phyloP scores from a whole-genome alignment of 1,140 invertebrate genomes.

The Agraylea sexmaculata region DNA sequence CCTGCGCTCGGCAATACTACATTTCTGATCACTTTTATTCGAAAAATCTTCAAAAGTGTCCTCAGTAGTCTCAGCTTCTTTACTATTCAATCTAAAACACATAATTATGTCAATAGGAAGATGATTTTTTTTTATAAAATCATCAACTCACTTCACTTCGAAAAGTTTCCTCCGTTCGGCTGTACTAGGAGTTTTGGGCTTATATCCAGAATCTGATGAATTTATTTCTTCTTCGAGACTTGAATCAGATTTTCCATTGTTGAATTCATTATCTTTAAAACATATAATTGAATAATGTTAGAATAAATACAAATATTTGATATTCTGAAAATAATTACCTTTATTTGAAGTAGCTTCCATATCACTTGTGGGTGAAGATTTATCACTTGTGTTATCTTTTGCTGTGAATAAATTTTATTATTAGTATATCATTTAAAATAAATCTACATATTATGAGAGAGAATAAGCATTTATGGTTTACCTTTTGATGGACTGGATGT shows the following conservation, averaged over 20 bases:
- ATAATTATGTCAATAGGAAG: constrained; percentile 5
- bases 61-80: constrained; percentile 29
- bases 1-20: constrained; percentile 65
- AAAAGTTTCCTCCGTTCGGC: constrained; percentile 60
- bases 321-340: constrained; percentile 20
- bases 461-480: no score
- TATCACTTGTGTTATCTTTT: constrained; percentile 16
- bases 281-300: constrained; percentile 2
- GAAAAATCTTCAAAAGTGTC: constrained; percentile 33
- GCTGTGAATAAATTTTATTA: no score
- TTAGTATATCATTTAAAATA: no score
- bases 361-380: constrained; percentile 34
- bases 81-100: constrained; percentile 22
- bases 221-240: constrained; percentile 51
- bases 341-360: constrained; percentile 29
- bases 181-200: constrained; percentile 61
- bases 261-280: constrained; percentile 2
- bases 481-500: constrained; percentile 12
- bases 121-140: no score
- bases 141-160: constrained; percentile 42
- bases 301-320: neutral
- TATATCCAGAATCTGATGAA: constrained; percentile 38
- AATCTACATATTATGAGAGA: no score
- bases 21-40: constrained; percentile 44
- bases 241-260: constrained; percentile 50